phyloP scores from a whole-genome alignment of 1,140 invertebrate species.

The Pomacea maculata region DNA sequence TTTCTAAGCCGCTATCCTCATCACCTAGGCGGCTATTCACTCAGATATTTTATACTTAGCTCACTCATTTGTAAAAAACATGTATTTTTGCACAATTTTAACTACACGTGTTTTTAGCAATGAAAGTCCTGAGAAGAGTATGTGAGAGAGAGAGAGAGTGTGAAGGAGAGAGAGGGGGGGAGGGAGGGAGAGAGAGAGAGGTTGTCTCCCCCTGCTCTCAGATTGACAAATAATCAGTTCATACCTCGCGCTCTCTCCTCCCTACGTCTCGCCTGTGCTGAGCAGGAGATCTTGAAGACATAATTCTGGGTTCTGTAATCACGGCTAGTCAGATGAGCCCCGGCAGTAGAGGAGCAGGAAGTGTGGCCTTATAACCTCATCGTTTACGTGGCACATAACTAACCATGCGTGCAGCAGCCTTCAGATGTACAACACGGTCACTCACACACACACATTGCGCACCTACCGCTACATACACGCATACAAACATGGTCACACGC shows the following conservation, averaged over 20 bases:
- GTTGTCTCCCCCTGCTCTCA: not conserved
- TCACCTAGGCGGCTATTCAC: not conserved
- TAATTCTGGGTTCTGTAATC: not conserved
- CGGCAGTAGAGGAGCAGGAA: not conserved
- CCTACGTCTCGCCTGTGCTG: not conserved
- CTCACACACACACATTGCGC: not conserved
- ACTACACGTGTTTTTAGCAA: not conserved
- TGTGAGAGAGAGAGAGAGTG: not conserved
- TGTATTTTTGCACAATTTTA: too few species aligned
- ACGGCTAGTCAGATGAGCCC: not conserved
- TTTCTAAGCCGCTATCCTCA: not conserved
- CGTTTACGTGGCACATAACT: not conserved
- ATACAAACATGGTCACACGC: not conserved
- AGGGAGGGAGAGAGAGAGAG: not conserved
- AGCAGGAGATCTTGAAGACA: not conserved
- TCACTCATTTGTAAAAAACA: too few species aligned
- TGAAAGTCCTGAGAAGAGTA: not conserved
- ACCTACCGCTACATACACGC: not conserved
- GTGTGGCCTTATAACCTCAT: not conserved
- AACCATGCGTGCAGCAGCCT: not conserved
- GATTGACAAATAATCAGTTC: too few species aligned
- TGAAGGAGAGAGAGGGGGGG: not conserved
- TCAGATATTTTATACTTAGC: too few species aligned
- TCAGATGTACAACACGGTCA: not conserved
- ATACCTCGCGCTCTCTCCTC: constrained; percentile 4